A percentile compares a stretch with the other conserved stretches of the same genome.
phyloP scores from a whole-genome alignment of 2,113 vertebrate species.

The Ahaetulla prasina region DNA sequence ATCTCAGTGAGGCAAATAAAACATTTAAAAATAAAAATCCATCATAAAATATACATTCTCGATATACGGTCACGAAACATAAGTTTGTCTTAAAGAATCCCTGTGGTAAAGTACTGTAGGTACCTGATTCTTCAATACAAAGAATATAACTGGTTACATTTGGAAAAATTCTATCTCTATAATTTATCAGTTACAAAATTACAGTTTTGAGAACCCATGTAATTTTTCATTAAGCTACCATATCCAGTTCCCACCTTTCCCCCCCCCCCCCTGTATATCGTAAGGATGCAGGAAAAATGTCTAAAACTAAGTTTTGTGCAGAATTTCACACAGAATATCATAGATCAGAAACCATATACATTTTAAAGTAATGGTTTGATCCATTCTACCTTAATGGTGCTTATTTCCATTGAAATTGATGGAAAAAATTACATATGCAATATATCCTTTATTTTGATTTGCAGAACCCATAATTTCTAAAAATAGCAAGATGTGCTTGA shows the following conservation, averaged over 20 bases:
- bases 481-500: constrained; percentile 18
- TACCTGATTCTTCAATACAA: not conserved
- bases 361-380: not conserved
- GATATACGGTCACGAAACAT: not conserved
- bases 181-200: not conserved
- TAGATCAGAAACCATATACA: not conserved
- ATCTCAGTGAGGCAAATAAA: not conserved
- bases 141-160: not conserved
- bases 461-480: not conserved
- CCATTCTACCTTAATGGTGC: not conserved
- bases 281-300: not conserved
- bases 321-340: not conserved
- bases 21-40: not conserved
- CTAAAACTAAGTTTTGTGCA: not conserved
- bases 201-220: not conserved
- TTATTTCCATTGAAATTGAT: not conserved
- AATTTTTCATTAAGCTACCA: not conserved
- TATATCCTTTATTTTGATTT: not conserved
- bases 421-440: not conserved
- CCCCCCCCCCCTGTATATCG: not conserved
- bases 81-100: not conserved
- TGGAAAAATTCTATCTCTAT: not conserved
- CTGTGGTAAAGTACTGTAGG: not conserved
- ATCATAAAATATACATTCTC: not conserved
- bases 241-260: not conserved